These are phyloP conservation scores for Heteropelma amictum DNA, from an alignment of 2,888 invertebrate genomes.

Conservation along the genomic window DNA sequence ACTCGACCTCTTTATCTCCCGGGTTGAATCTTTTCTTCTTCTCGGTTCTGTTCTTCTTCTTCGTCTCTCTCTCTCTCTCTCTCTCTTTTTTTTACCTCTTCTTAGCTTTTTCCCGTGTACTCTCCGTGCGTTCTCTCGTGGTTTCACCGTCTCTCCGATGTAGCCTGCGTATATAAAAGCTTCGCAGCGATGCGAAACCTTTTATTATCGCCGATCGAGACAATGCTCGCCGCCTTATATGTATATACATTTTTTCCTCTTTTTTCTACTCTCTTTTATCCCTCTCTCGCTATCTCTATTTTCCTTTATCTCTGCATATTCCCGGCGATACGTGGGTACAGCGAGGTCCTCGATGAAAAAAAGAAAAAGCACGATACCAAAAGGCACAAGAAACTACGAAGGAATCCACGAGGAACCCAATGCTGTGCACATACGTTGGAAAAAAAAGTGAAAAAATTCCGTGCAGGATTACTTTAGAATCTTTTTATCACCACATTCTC, in stretches of 20 bases:
- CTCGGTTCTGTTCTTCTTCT: conserved; percentile 18
- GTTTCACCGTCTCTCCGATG: conserved; percentile 32
- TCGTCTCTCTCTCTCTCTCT: not conserved
- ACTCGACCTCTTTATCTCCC: conserved; percentile 71
- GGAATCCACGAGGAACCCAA: conserved; percentile 1
- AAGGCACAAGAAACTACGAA: conserved; percentile 4
- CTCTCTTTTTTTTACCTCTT: conserved; percentile 49
- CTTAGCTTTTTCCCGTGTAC: conserved; percentile 39
- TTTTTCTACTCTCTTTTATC: not conserved
- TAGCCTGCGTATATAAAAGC: conserved; percentile 38
- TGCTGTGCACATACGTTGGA: not conserved
- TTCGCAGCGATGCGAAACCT: conserved; percentile 69
- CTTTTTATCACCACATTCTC: too few species aligned
- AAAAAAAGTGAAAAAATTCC: not conserved
- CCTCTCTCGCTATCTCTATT: conserved; percentile 5
- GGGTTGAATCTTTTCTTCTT: conserved; percentile 66
- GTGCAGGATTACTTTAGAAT: too few species aligned
- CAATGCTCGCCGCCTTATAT: conserved; percentile 62
- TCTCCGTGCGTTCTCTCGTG: conserved; percentile 26
- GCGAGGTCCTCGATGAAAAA: conserved; percentile 26
- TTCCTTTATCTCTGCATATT: conserved; percentile 9
- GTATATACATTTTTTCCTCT: not conserved
- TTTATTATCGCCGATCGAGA: conserved; percentile 71
- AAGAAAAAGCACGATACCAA: conserved; percentile 5
- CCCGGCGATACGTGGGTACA: conserved; percentile 3